Evolutionary conservation across 2,888 invertebrate species (phyloP).

Genomic region (Oligia latruncula): DNA sequence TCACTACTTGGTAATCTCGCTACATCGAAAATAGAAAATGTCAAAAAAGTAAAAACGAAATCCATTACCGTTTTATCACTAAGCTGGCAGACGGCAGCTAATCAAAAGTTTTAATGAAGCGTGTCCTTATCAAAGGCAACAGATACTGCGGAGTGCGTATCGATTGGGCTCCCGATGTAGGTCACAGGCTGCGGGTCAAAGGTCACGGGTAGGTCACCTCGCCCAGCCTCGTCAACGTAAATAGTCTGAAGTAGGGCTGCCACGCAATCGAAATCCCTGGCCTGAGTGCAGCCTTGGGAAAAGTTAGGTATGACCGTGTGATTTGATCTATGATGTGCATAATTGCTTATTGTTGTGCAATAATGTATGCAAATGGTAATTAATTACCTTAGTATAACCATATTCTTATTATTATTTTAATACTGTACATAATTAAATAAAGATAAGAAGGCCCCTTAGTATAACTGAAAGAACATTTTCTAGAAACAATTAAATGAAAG

Average conservation of each 20-base stretch:
- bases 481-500: not conserved
- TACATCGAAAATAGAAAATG: constrained; percentile 38
- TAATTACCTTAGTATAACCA: not conserved
- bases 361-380: not conserved
- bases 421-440: too few species aligned
- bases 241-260: constrained; percentile 76
- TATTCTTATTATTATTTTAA: too few species aligned
- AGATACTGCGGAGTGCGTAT: constrained; percentile 77
- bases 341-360: constrained; percentile 25
- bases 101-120: constrained; percentile 76
- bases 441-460: too few species aligned
- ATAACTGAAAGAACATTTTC: not conserved
- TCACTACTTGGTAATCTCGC: constrained; percentile 10
- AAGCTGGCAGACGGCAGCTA: constrained; percentile 63
- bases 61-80: constrained; percentile 69
- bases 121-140: constrained; percentile 73
- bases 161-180: constrained; percentile 85
- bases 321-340: constrained; percentile 1
- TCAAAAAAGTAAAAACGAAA: constrained; percentile 46
- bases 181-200: constrained; percentile 91
- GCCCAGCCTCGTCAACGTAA: constrained; percentile 79
- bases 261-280: constrained; percentile 41
- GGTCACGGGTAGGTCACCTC: constrained; percentile 88
- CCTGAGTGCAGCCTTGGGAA: constrained; percentile 41
- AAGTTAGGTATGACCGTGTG: not conserved